Conservation (phyloP, 2,113 vertebrate species). For the Cinclus cinclus region DNA sequence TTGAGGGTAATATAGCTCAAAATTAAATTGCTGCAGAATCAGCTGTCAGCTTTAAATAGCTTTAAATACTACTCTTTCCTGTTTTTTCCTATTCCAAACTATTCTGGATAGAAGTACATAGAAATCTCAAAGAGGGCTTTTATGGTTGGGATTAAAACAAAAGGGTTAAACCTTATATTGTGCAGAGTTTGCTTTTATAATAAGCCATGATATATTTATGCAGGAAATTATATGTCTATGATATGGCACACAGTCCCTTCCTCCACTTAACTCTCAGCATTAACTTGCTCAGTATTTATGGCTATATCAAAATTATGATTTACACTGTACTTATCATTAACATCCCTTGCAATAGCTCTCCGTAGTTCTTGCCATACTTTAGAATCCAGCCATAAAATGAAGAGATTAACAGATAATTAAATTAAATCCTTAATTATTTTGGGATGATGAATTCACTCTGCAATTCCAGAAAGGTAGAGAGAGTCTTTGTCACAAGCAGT, state of each 20-base stretch:
- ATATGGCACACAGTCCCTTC: background rate
- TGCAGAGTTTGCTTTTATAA: slow-evolving; percentile 13
- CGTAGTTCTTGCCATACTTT: slow-evolving; percentile 30
- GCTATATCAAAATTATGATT: background rate
- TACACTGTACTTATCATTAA: slow-evolving; percentile 45
- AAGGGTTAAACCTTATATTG: background rate
- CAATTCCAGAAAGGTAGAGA: slow-evolving; percentile 55
- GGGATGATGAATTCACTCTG: slow-evolving; percentile 30
- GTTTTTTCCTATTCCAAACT: background rate
- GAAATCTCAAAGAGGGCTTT: background rate
- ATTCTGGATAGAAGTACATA: background rate
- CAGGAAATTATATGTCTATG: background rate
- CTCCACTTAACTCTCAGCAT: background rate
- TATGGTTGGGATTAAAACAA: background rate
- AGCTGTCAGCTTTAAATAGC: slow-evolving; percentile 20
- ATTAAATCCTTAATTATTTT: slow-evolving; percentile 68
- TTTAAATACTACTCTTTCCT: slow-evolving; percentile 3
- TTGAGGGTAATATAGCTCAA: slow-evolving; percentile 15
- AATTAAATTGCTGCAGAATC: slow-evolving; percentile 18
- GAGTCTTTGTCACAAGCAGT: slow-evolving; percentile 4
- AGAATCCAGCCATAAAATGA: slow-evolving; percentile 17
- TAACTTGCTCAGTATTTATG: slow-evolving; percentile 21
- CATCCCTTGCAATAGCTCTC: slow-evolving; percentile 6
- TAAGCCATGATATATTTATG: slow-evolving; percentile 38
- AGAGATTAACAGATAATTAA: slow-evolving; percentile 42